These are phyloP conservation scores for Monodelphis domestica DNA, from an alignment of 2,797 vertebrate species.

Conservation along the genomic window DNA sequence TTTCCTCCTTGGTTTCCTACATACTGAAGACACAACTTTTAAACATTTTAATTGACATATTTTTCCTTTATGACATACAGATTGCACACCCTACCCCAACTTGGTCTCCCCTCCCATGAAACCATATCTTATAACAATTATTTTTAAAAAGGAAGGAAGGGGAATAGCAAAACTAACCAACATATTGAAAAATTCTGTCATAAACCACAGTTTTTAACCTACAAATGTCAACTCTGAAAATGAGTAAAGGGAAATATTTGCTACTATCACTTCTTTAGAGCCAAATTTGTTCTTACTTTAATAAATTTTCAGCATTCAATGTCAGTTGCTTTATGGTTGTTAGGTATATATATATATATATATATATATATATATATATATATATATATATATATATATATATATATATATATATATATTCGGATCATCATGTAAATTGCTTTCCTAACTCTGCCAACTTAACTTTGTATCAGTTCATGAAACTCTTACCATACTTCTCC, in stretches of 20 bases:
- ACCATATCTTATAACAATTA: not conserved
- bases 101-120: not conserved
- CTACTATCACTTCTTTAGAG: not conserved
- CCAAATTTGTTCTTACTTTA: not conserved
- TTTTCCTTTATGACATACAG: not conserved
- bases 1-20: fast-evolving
- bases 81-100: not conserved
- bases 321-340: not conserved
- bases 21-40: not conserved
- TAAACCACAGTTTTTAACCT: not conserved
- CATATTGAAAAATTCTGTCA: not conserved
- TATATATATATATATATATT: too few species aligned
- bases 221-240: not conserved
- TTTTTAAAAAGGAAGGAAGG: too few species aligned
- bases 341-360: too few species aligned
- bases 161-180: not conserved
- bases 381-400: too few species aligned
- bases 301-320: not conserved
- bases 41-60: not conserved
- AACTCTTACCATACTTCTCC: not conserved
- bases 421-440: not conserved
- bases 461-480: not conserved
- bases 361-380: too few species aligned
- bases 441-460: not conserved
- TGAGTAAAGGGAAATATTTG: not conserved